Evolutionary conservation across 2,888 invertebrate species (phyloP).

Genomic region (Apamea anceps): DNA sequence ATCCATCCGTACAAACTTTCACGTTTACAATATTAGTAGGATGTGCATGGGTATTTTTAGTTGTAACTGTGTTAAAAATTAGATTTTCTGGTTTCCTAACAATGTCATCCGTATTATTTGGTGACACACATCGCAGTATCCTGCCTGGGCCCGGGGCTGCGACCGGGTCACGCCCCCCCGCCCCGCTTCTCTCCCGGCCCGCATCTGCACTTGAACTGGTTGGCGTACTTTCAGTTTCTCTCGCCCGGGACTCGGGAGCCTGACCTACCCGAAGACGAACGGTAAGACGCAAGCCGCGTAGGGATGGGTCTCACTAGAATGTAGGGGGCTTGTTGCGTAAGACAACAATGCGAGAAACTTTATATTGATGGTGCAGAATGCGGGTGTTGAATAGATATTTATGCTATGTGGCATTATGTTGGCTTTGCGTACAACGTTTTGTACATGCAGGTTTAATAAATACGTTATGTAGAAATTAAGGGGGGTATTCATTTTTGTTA

Average conservation of each 20-base stretch:
- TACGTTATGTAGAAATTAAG: neutral
- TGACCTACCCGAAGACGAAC: constrained; percentile 82
- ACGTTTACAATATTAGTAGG: no score
- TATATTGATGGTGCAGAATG: neutral
- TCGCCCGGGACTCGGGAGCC: constrained; percentile 76
- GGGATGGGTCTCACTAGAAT: constrained; percentile 13
- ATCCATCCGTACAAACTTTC: no score
- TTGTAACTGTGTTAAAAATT: neutral
- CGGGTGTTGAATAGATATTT: neutral
- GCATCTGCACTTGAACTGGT: constrained; percentile 84
- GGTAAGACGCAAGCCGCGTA: constrained; percentile 43
- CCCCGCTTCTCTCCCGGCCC: constrained; percentile 54
- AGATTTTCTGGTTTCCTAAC: constrained; percentile 11
- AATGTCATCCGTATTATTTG: constrained; percentile 51
- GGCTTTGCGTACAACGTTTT: neutral
- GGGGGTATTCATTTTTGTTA: neutral
- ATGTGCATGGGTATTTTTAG: no score
- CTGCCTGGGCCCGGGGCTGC: constrained; percentile 69
- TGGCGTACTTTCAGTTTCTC: constrained; percentile 84
- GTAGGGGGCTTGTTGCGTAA: neutral
- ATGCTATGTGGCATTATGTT: neutral
- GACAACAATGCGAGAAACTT: neutral
- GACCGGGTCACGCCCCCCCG: constrained; percentile 77
- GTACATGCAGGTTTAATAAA: neutral
- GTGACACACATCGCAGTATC: constrained; percentile 61